Conservation (phyloP, 2,113 vertebrate genomes). For the Gobiocypris rarus region DNA sequence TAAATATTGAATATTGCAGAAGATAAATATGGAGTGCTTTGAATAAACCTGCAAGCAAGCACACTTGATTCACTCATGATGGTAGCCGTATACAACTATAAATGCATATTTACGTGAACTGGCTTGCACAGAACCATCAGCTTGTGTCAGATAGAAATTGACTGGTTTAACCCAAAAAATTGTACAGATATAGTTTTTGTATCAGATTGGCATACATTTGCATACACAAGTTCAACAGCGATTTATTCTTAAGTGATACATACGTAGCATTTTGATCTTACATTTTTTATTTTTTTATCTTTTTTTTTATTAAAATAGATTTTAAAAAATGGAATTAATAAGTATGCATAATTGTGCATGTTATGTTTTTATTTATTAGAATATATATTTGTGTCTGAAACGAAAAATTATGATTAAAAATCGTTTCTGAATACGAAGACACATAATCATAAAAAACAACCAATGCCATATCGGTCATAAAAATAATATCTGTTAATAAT, state of each 20-base stretch:
- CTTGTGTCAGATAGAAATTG: neutral
- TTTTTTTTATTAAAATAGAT: neutral
- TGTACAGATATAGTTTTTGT: too few species aligned
- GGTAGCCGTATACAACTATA: neutral
- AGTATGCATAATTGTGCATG: neutral
- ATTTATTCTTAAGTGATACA: neutral
- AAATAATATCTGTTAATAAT: neutral
- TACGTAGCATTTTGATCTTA: neutral
- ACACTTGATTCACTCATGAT: neutral
- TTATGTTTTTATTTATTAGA: neutral
- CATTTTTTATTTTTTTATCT: too few species aligned
- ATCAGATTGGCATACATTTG: neutral
- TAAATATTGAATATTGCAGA: conserved; percentile 41
- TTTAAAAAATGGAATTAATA: neutral
- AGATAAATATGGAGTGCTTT: conserved; percentile 40
- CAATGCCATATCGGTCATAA: neutral
- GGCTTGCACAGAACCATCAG: neutral
- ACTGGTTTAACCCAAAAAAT: too few species aligned
- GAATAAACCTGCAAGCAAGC: neutral
- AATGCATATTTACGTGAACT: neutral
- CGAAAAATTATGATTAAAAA: neutral
- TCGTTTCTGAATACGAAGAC: neutral
- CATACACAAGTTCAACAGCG: neutral
- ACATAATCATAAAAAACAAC: neutral
- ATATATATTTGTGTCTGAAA: neutral